Evolutionary conservation across 2,888 invertebrate species (phyloP).

Genomic region (Ditula angustiorana): DNA sequence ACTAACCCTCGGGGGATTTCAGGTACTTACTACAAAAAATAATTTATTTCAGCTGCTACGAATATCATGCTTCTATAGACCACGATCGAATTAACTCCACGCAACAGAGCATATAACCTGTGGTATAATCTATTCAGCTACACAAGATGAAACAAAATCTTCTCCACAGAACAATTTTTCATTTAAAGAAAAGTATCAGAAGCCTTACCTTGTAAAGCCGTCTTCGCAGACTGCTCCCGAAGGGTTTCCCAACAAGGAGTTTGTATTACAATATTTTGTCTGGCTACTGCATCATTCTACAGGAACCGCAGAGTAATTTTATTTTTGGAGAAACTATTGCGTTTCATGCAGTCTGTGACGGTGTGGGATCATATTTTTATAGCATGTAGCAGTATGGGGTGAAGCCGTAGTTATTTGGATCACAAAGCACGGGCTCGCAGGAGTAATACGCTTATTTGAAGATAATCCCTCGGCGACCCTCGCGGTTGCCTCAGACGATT

Average conservation of each 20-base stretch:
- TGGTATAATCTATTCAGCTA: neutral
- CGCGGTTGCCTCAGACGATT: conserved; percentile 59
- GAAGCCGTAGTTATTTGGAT: conserved; percentile 72
- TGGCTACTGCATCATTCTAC: conserved; percentile 23
- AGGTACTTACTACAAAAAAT: too few relatives aligned
- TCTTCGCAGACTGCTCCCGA: conserved; percentile 56
- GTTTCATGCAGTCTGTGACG: conserved; percentile 20
- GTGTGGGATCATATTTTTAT: conserved; percentile 21
- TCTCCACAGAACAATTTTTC: conserved; percentile 17
- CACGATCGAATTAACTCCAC: neutral
- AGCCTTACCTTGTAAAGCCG: conserved; percentile 65
- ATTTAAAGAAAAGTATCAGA: conserved; percentile 57
- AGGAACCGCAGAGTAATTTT: conserved; percentile 16
- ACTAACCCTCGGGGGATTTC: too few relatives aligned
- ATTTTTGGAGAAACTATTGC: neutral
- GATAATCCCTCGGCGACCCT: conserved; percentile 66
- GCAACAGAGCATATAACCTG: neutral
- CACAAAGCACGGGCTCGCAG: conserved; percentile 68
- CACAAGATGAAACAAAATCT: conserved; percentile 4
- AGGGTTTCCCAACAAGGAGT: conserved; percentile 52
- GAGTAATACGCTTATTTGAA: conserved; percentile 79
- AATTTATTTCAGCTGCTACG: too few relatives aligned
- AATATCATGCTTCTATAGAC: neutral
- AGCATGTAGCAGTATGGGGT: conserved; percentile 39
- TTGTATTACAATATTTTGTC: conserved; percentile 40